Conservation (phyloP, 2,797 vertebrate species). For the Siniperca scherzeri region DNA sequence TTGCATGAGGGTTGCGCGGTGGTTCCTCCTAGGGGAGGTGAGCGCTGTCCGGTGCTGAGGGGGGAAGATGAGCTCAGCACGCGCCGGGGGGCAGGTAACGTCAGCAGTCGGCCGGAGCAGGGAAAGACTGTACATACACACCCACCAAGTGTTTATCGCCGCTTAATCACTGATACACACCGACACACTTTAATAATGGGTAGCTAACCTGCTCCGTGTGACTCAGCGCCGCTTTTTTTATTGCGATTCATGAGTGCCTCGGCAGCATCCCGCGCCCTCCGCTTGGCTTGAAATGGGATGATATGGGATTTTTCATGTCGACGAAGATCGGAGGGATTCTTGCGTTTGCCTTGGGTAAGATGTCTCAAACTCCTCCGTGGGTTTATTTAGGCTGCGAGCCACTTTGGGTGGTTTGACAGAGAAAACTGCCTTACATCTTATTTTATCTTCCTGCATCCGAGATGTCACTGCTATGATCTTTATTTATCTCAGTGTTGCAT, state of each 20-base stretch:
- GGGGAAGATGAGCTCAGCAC: conserved; percentile 71
- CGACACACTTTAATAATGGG: conserved; percentile 45
- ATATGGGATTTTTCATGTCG: conserved; percentile 84
- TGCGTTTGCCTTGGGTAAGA: conserved; percentile 78
- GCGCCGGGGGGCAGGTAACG: conserved; percentile 75
- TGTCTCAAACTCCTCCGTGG: conserved; percentile 4
- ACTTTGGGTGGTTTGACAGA: conserved; percentile 20
- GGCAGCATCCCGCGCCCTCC: conserved; percentile 70
- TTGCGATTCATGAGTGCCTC: conserved; percentile 43
- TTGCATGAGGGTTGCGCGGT: conserved; percentile 13
- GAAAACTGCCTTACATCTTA: neutral
- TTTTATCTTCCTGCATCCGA: conserved; percentile 10
- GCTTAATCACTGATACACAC: conserved; percentile 40
- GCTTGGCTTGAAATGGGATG: conserved; percentile 81
- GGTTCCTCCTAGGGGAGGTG: conserved; percentile 47
- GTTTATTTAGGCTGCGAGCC: conserved; percentile 9
- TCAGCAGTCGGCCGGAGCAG: conserved; percentile 72
- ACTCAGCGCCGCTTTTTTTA: conserved; percentile 34
- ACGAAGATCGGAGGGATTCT: conserved; percentile 78
- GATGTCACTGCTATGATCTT: conserved; percentile 30
- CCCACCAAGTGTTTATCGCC: conserved; percentile 48
- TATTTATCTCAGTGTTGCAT: conserved; percentile 39
- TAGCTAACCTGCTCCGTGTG: conserved; percentile 56
- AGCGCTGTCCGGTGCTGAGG: conserved; percentile 72
- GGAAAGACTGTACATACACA: conserved; percentile 38